Percentiles rank a stretch among this genome's conserved stretches.
Evolutionary conservation across 2,113 vertebrate species (phyloP).

Genomic region (Eolophus roseicapilla): DNA sequence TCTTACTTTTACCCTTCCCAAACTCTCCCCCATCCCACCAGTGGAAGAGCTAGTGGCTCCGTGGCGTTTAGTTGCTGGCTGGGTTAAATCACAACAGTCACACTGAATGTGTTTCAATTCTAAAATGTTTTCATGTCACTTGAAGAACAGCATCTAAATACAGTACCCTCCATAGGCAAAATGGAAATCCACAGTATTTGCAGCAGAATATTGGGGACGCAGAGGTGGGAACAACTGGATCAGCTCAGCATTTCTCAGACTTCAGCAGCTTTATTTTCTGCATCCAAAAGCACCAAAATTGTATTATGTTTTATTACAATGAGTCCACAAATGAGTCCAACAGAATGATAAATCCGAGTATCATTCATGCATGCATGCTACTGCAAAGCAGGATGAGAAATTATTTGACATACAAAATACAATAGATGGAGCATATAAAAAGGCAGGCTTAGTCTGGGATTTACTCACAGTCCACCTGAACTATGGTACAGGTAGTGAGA

Average conservation of each 20-base stretch:
- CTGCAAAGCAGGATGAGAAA: slow-evolving; percentile 7
- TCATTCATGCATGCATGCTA: neutral
- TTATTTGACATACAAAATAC: slow-evolving; percentile 10
- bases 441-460: neutral
- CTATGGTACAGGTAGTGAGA: neutral
- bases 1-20: neutral
- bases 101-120: neutral
- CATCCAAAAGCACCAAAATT: neutral
- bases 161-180: neutral
- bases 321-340: slow-evolving; percentile 6
- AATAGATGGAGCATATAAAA: neutral
- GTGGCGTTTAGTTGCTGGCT: neutral
- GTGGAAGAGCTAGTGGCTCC: neutral
- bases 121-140: neutral
- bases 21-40: neutral
- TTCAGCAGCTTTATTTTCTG: neutral
- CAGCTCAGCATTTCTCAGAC: slow-evolving; percentile 9
- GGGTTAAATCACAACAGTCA: neutral
- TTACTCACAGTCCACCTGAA: neutral
- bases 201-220: neutral
- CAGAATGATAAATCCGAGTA: slow-evolving; percentile 8
- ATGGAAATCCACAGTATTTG: neutral
- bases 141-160: neutral
- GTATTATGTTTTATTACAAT: neutral
- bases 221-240: neutral